Conservation (phyloP, 64 coral and sea anemone species). For the Orbicella faveolata region DNA sequence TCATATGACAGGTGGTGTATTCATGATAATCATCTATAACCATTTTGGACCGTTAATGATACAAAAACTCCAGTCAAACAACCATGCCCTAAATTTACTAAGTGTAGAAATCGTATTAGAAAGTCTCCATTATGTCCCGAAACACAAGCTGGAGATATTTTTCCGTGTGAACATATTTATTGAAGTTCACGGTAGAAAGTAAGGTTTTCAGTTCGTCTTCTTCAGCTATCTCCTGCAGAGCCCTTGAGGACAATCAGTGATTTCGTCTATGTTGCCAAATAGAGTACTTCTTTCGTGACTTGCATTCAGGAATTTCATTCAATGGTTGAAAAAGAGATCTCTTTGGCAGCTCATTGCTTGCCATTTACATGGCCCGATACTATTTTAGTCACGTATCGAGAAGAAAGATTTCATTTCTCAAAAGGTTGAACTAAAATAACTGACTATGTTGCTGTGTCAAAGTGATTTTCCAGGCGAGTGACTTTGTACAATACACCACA, state of each 20-base stretch:
- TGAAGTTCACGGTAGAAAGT: too few species aligned
- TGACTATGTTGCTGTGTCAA: constrained; percentile 24
- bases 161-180: too few species aligned
- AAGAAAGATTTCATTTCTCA: neutral
- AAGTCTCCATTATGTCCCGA: neutral
- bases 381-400: neutral
- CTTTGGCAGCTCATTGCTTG: too few species aligned
- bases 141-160: too few species aligned
- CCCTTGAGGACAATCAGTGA: too few species aligned
- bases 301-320: too few species aligned
- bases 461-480: constrained; percentile 43
- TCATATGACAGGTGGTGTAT: neutral
- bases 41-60: constrained; percentile 20
- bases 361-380: neutral
- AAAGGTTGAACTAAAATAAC: neutral
- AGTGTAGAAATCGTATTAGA: neutral
- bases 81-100: neutral
- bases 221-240: too few species aligned
- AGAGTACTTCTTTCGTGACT: too few species aligned
- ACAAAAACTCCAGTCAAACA: constrained; percentile 7
- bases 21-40: constrained; percentile 22
- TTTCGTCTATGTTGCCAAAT: too few species aligned
- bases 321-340: too few species aligned
- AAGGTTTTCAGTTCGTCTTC: too few species aligned
- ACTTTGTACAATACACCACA: constrained; percentile 35